Conservation (phyloP, 1,140 invertebrate species). For the Lethrus apterus region DNA sequence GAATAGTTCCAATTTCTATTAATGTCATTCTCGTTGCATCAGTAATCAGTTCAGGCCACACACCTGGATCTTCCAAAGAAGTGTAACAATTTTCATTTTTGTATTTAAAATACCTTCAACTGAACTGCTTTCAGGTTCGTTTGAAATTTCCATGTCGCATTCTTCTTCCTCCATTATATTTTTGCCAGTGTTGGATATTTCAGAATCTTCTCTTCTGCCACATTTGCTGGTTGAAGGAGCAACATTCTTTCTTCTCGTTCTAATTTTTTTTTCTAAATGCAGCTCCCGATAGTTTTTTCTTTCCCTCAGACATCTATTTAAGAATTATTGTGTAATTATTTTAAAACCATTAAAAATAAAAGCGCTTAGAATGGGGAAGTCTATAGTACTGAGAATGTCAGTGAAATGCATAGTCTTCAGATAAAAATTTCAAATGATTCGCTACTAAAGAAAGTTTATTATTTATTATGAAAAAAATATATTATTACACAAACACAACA, state of each 20-base stretch:
- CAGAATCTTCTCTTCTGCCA: neutral
- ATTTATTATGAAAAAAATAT: too few relatives aligned
- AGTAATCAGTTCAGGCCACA: neutral
- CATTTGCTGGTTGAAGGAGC: neutral
- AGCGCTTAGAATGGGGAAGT: neutral
- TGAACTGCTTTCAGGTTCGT: neutral
- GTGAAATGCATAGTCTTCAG: neutral
- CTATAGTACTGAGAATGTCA: constrained; percentile 1
- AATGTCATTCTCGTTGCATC: neutral
- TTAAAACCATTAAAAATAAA: too few relatives aligned
- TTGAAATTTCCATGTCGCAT: too few relatives aligned
- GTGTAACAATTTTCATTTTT: neutral
- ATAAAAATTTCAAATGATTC: too few relatives aligned
- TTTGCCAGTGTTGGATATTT: neutral
- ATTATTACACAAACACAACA: neutral
- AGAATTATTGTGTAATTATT: neutral
- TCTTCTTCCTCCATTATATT: too few relatives aligned
- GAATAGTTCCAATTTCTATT: neutral
- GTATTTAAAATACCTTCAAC: neutral
- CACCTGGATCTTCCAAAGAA: neutral
- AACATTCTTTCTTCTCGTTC: neutral
- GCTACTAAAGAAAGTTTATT: too few relatives aligned
- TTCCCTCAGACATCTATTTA: neutral
- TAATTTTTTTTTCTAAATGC: constrained; percentile 1
- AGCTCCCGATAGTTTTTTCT: neutral